phyloP scores from a whole-genome alignment of 2,113 vertebrate species.

The Pachypanchax playfairii region DNA sequence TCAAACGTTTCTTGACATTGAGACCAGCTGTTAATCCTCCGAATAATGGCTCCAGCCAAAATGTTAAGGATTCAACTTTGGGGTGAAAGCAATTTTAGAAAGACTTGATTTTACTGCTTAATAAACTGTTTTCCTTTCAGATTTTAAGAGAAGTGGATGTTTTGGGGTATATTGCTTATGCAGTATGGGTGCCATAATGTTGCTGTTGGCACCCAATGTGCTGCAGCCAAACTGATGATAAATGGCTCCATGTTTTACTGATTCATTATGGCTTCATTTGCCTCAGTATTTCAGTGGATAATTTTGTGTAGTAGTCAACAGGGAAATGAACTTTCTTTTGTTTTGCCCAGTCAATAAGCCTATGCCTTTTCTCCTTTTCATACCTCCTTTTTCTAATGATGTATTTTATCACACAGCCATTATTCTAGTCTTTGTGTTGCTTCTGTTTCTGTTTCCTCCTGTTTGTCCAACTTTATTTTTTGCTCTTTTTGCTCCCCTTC shows the following conservation, averaged over 20 bases:
- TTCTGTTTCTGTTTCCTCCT: not conserved
- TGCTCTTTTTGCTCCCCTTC: not conserved
- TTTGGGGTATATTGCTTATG: slow-evolving; percentile 10
- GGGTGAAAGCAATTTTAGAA: slow-evolving; percentile 28
- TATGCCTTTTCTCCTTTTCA: slow-evolving; percentile 13
- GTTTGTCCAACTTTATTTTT: too few species aligned
- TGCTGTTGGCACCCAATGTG: slow-evolving; percentile 21
- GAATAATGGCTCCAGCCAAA: slow-evolving; percentile 6
- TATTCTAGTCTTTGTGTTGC: slow-evolving; percentile 14
- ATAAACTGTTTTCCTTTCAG: slow-evolving; percentile 25
- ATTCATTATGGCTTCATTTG: slow-evolving; percentile 49
- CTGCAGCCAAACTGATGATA: slow-evolving; percentile 33
- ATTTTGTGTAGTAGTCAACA: slow-evolving; percentile 32
- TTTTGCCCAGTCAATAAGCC: slow-evolving; percentile 33
- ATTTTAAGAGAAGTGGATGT: slow-evolving; percentile 41
- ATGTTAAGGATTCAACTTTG: slow-evolving; percentile 10
- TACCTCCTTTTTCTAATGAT: slow-evolving; percentile 37
- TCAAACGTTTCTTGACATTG: too few species aligned
- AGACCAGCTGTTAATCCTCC: not conserved
- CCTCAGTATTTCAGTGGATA: slow-evolving; percentile 39
- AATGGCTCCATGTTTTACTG: slow-evolving; percentile 31
- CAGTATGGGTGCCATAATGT: slow-evolving; percentile 32
- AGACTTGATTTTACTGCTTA: slow-evolving; percentile 16
- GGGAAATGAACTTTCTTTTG: slow-evolving; percentile 40
- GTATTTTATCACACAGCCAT: slow-evolving; percentile 26